Conservation (phyloP, 2,888 invertebrate species). For the Hemistola chrysoprasaria region DNA sequence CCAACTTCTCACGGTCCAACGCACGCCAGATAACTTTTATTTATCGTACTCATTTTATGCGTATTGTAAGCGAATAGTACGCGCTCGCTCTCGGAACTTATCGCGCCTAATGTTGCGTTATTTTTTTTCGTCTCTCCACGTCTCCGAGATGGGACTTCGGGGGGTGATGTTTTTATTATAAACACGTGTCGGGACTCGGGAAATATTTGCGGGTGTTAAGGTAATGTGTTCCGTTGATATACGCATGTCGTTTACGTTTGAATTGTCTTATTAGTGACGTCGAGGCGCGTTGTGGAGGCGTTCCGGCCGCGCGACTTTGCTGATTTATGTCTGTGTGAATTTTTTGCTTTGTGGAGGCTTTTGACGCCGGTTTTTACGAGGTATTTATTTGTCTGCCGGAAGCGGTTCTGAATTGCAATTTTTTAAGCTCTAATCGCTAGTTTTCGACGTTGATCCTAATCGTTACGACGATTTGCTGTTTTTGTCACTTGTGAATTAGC, state of each 20-base stretch:
- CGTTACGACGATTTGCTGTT: too few relatives aligned
- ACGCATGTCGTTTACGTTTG: conserved; percentile 55
- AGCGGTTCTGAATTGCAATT: background rate
- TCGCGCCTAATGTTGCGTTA: conserved; percentile 66
- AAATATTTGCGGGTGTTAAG: conserved; percentile 67
- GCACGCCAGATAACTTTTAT: conserved; percentile 43
- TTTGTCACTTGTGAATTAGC: too few relatives aligned
- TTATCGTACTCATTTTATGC: conserved; percentile 61
- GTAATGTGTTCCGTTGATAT: conserved; percentile 53
- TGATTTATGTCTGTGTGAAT: conserved; percentile 25
- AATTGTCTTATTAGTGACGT: conserved; percentile 45
- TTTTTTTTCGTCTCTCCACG: conserved; percentile 38
- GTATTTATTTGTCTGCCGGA: conserved; percentile 3
- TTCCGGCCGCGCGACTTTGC: conserved; percentile 19
- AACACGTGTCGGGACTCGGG: conserved; percentile 63
- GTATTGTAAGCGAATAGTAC: conserved; percentile 60
- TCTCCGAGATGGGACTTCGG: conserved; percentile 33
- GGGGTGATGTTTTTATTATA: conserved; percentile 77
- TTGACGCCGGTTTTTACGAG: conserved; percentile 14
- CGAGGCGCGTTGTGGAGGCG: conserved; percentile 11
- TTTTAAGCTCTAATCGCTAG: background rate
- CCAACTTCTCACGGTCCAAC: conserved; percentile 27
- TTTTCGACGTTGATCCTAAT: background rate
- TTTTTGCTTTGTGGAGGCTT: conserved; percentile 25
- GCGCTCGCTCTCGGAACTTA: conserved; percentile 60